Conservation (phyloP, 2,797 vertebrate species). For the Hemitrygon akajei region DNA sequence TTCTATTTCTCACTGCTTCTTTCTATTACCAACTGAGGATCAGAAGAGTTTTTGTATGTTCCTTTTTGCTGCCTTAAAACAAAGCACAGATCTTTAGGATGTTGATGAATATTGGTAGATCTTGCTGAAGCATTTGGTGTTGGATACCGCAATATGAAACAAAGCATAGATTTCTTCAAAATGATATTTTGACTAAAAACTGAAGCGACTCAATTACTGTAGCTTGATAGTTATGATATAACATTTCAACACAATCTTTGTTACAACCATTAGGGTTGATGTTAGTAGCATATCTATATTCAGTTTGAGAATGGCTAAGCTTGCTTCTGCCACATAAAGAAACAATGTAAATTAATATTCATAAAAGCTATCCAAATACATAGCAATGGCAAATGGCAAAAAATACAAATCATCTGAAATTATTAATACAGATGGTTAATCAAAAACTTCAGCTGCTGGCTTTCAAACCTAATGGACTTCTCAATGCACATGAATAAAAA, state of each 20-base stretch:
- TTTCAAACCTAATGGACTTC: background rate
- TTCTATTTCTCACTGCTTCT: background rate
- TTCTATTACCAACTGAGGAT: background rate
- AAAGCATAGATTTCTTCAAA: background rate
- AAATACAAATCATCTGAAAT: background rate
- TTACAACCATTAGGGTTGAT: background rate
- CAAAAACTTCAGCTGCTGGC: background rate
- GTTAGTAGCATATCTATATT: too few relatives aligned
- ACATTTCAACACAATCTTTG: background rate
- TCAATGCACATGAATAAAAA: background rate
- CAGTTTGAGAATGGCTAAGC: background rate
- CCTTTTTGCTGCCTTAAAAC: background rate
- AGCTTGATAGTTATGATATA: background rate
- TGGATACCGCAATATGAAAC: too few relatives aligned
- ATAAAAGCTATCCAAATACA: background rate
- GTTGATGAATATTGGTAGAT: too few relatives aligned
- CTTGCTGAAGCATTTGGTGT: too few relatives aligned
- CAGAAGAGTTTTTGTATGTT: background rate
- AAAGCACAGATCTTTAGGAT: too few relatives aligned
- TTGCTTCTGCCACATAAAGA: background rate
- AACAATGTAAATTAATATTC: background rate
- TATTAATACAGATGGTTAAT: background rate
- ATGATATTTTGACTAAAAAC: background rate
- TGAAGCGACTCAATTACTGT: background rate
- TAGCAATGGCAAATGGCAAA: background rate